Evolutionary conservation across 2,113 vertebrate genomes (phyloP).

Genomic region (Crypturellus undulatus): DNA sequence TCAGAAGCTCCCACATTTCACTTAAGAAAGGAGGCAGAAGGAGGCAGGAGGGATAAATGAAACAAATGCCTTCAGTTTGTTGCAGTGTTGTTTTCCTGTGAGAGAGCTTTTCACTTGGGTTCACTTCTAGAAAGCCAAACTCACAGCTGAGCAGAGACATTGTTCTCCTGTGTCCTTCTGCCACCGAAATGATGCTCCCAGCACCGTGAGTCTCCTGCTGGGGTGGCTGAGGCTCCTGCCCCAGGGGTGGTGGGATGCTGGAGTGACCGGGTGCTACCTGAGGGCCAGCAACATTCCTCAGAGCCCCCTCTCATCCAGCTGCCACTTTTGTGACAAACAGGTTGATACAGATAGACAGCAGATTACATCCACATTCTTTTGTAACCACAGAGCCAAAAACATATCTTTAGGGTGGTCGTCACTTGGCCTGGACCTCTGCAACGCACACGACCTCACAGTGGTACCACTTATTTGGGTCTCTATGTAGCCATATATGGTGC

Average conservation of each 20-base stretch:
- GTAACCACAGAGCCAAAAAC: background rate
- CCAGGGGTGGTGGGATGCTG: background rate
- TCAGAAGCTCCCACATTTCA: background rate
- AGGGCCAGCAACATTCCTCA: background rate
- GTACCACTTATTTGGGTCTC: background rate
- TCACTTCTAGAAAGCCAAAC: background rate
- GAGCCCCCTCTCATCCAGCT: background rate
- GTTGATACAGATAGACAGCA: background rate
- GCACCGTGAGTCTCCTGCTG: background rate
- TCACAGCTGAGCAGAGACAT: background rate
- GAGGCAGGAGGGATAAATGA: background rate
- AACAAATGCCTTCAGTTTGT: background rate
- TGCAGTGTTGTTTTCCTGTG: background rate
- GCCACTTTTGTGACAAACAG: background rate
- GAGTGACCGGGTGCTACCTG: background rate
- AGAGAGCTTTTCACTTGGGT: background rate
- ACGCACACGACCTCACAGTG: background rate
- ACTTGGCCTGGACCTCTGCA: background rate
- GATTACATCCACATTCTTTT: background rate
- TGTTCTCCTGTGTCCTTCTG: background rate
- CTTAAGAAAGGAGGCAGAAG: background rate
- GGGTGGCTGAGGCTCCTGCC: rapidly evolving
- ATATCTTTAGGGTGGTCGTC: background rate
- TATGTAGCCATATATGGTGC: rapidly evolving
- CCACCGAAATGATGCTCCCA: background rate